phyloP scores from a whole-genome alignment of 1,140 invertebrate species.

The roundworm (Caenorhabditis elegans) region DNA sequence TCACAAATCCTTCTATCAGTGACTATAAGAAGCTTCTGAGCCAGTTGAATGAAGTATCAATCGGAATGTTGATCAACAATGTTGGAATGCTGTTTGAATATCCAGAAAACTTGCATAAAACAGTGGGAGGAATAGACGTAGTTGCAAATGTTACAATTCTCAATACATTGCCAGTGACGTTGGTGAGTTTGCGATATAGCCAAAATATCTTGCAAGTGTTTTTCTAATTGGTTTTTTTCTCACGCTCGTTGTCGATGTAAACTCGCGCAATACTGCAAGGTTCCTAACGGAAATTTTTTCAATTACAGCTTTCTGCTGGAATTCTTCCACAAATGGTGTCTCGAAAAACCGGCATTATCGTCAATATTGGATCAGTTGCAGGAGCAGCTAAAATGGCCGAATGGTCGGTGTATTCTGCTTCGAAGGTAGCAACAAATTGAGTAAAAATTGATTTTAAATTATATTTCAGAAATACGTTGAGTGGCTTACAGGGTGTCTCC shows the following conservation, averaged over 20 bases:
- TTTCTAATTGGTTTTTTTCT: too few relatives aligned
- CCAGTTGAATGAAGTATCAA: slow-evolving; percentile 51
- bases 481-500: slow-evolving; percentile 50
- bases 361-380: slow-evolving; percentile 55
- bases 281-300: too few relatives aligned
- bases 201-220: too few relatives aligned
- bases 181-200: slow-evolving; percentile 19
- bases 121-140: slow-evolving; percentile 55
- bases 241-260: too few relatives aligned
- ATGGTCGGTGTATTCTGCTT: slow-evolving; percentile 60
- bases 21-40: slow-evolving; percentile 53
- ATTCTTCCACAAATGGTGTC: slow-evolving; percentile 49
- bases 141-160: slow-evolving; percentile 58
- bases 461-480: slow-evolving; percentile 53
- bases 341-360: slow-evolving; percentile 47
- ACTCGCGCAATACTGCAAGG: too few relatives aligned
- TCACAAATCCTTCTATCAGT: slow-evolving; percentile 48
- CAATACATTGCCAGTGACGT: slow-evolving; percentile 43
- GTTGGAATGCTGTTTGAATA: slow-evolving; percentile 64
- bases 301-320: slow-evolving; percentile 45
- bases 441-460: background rate
- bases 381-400: slow-evolving; percentile 39
- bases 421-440: slow-evolving; percentile 49
- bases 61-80: slow-evolving; percentile 64
- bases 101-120: slow-evolving; percentile 55